Conservation (phyloP, 1,140 invertebrate species). For the Antheraea pernyi region DNA sequence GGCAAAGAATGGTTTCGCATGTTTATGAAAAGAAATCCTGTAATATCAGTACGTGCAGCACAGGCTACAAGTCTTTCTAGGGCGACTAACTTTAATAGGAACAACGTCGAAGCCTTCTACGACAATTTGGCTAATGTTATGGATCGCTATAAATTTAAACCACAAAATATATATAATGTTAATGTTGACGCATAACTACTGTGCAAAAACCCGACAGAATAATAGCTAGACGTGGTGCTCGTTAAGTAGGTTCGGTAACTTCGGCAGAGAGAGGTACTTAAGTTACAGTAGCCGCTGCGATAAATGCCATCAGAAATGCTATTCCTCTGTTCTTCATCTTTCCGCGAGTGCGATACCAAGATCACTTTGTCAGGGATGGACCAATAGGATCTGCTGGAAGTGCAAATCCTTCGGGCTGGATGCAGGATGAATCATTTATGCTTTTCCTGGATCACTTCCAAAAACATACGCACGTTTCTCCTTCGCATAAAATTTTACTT, state of each 20-base stretch:
- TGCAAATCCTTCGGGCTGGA: conserved; percentile 57
- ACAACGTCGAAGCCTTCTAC: conserved; percentile 20
- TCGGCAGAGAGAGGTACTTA: conserved; percentile 65
- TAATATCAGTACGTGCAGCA: no score
- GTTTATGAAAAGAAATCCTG: no score
- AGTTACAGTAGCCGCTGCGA: conserved; percentile 57
- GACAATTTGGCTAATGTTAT: conserved; percentile 8
- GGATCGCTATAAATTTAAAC: conserved; percentile 14
- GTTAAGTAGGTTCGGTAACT: conserved; percentile 70
- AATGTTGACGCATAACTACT: conserved; percentile 73
- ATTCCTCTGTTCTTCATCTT: conserved; percentile 71
- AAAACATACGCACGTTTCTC: conserved; percentile 7
- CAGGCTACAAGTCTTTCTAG: conserved; percentile 10
- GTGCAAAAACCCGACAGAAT: conserved; percentile 60
- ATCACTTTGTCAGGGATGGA: conserved; percentile 46
- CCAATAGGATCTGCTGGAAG: conserved; percentile 48
- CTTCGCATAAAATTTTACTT: conserved; percentile 17
- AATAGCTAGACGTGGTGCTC: conserved; percentile 50
- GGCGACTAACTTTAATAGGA: conserved; percentile 18
- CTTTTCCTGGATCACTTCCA: conserved; percentile 23
- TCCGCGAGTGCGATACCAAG: conserved; percentile 48
- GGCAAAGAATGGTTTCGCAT: no score
- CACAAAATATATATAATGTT: conserved; percentile 20
- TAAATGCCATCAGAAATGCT: conserved; percentile 56
- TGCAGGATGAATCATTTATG: conserved; percentile 46